Conservation (phyloP, 2,797 vertebrate genomes). For the Phrynocephalus vlangalii region DNA sequence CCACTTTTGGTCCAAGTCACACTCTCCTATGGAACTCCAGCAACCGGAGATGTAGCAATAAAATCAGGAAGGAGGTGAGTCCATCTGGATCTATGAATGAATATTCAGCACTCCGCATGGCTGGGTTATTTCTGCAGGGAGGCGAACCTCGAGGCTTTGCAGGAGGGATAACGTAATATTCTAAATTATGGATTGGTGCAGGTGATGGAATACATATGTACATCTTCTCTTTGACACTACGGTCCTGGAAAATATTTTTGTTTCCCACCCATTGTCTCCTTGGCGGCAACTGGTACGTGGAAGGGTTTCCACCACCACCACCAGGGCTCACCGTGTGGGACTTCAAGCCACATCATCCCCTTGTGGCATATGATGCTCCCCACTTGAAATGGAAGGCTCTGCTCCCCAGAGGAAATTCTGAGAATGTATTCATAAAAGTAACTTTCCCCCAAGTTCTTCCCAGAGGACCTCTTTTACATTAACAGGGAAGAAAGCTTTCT, state of each 20-base stretch:
- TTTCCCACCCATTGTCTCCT: neutral
- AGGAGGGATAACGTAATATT: neutral
- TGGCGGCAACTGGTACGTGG: neutral
- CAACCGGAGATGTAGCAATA: neutral
- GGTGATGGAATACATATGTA: neutral
- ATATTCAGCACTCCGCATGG: neutral
- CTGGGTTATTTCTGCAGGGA: neutral
- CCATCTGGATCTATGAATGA: neutral
- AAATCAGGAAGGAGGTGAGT: neutral
- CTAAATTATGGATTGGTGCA: neutral
- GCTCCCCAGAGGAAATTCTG: neutral
- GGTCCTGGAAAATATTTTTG: neutral
- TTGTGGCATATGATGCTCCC: neutral
- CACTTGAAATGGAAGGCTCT: neutral
- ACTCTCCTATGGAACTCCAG: slow-evolving; percentile 14
- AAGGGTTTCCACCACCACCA: neutral
- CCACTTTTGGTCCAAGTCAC: neutral
- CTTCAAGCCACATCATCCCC: neutral
- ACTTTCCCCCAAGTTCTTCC: neutral
- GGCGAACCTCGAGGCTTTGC: neutral
- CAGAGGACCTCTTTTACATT: neutral
- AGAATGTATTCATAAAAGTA: neutral
- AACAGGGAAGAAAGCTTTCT: neutral
- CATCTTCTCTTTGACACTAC: neutral
- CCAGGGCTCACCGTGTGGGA: neutral